Evolutionary conservation across 2,113 vertebrate genomes (phyloP).

Genomic region (Podiceps cristatus): DNA sequence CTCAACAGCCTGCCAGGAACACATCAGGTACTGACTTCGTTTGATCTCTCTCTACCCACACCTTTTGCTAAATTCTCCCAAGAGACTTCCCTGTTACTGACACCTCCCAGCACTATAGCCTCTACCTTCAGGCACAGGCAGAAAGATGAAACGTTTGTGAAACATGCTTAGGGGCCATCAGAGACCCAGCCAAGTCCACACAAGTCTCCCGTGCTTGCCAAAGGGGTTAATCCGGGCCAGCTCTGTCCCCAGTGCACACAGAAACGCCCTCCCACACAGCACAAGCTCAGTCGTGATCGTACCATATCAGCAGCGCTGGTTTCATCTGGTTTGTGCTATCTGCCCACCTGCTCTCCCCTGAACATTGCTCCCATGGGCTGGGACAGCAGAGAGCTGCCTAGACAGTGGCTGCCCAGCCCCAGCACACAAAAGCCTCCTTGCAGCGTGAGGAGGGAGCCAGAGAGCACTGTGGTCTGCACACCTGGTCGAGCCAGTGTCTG

Average conservation of each 20-base stretch:
- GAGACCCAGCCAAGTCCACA: neutral
- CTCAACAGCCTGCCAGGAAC: rapidly evolving
- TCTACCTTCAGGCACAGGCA: neutral
- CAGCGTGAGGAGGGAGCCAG: neutral
- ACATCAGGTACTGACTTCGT: neutral
- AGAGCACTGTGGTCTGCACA: rapidly evolving
- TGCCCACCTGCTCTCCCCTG: neutral
- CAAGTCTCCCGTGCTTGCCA: neutral
- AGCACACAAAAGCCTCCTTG: neutral
- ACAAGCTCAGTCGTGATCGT: neutral
- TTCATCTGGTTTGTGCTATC: neutral
- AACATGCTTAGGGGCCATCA: neutral
- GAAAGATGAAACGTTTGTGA: neutral
- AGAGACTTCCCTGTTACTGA: neutral
- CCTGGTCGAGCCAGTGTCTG: neutral
- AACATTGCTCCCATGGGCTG: rapidly evolving
- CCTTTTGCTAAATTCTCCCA: neutral
- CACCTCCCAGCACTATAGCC: neutral
- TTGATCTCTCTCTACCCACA: neutral
- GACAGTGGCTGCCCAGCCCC: neutral
- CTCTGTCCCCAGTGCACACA: neutral
- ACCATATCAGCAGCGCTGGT: rapidly evolving
- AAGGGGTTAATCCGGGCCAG: neutral
- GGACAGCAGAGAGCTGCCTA: neutral
- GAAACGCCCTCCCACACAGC: neutral